A percentile compares a stretch with the other conserved stretches of the same genome.
Evolutionary conservation across 2,113 vertebrate species (phyloP).

Genomic region (Pseudois nayaur): DNA sequence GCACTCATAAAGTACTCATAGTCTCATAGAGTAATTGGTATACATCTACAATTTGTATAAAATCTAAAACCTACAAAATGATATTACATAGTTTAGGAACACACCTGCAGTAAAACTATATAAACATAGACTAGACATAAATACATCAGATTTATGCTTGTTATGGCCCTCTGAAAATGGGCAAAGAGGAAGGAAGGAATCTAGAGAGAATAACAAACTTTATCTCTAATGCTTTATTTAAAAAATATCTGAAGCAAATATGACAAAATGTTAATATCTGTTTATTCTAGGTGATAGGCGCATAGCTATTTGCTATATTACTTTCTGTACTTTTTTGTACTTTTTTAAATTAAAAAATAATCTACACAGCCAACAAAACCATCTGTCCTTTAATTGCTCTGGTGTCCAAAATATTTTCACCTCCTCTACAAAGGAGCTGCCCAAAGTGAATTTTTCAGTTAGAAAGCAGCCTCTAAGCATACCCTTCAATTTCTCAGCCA

Average conservation of each 20-base stretch:
- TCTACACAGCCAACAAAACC: neutral
- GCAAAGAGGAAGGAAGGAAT: neutral
- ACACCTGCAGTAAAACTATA: neutral
- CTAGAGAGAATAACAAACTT: neutral
- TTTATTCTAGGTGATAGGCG: neutral
- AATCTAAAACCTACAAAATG: neutral
- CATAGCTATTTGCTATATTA: neutral
- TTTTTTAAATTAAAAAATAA: slow-evolving; percentile 1
- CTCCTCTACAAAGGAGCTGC: neutral
- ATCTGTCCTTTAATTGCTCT: neutral
- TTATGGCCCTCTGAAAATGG: neutral
- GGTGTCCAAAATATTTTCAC: neutral
- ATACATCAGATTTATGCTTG: neutral
- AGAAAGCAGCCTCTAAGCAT: neutral
- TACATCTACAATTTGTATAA: neutral
- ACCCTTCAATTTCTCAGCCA: neutral
- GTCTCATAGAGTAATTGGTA: neutral
- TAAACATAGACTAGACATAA: neutral
- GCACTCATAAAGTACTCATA: neutral
- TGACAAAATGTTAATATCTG: slow-evolving; percentile 38
- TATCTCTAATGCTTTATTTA: slow-evolving; percentile 37
- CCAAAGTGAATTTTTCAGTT: neutral
- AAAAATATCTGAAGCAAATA: slow-evolving; percentile 13
- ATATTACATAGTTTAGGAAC: slow-evolving; percentile 9
- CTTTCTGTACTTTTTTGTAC: neutral